These are phyloP conservation scores for Buphagus erythrorhynchus DNA, from an alignment of 2,797 vertebrate genomes.

Conservation along the genomic window DNA sequence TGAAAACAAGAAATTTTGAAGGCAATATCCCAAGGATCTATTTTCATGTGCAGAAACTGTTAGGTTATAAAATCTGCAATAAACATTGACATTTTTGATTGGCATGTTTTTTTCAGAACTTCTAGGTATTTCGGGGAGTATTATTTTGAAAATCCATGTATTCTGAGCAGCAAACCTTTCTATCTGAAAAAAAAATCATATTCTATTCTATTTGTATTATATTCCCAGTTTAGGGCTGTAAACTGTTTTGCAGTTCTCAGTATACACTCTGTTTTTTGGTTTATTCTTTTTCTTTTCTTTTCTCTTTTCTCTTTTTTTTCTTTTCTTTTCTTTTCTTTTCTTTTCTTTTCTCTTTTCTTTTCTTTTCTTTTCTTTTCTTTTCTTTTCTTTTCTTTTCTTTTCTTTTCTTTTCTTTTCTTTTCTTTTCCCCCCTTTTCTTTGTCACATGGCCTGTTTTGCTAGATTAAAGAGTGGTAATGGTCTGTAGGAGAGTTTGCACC, in stretches of 20 bases:
- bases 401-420: not conserved
- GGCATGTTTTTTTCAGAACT: not conserved
- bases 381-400: not conserved
- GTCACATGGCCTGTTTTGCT: not conserved
- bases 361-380: not conserved
- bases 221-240: not conserved
- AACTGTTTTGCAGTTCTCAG: not conserved
- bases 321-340: too few species aligned
- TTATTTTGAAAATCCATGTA: not conserved
- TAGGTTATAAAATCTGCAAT: not conserved
- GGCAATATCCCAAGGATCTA: not conserved
- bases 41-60: not conserved
- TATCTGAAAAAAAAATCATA: not conserved
- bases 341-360: not conserved
- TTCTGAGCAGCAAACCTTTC: not conserved
- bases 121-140: not conserved
- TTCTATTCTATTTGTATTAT: not conserved
- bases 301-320: not conserved
- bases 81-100: not conserved
- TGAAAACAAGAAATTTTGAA: not conserved
- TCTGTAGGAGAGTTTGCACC: not conserved
- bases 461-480: not conserved
- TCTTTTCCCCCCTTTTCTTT: fast-evolving
- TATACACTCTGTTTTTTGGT: not conserved
- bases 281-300: not conserved